These are phyloP conservation scores for Bemisia tabaci DNA, from an alignment of 1,140 invertebrate genomes.

Conservation along the genomic window DNA sequence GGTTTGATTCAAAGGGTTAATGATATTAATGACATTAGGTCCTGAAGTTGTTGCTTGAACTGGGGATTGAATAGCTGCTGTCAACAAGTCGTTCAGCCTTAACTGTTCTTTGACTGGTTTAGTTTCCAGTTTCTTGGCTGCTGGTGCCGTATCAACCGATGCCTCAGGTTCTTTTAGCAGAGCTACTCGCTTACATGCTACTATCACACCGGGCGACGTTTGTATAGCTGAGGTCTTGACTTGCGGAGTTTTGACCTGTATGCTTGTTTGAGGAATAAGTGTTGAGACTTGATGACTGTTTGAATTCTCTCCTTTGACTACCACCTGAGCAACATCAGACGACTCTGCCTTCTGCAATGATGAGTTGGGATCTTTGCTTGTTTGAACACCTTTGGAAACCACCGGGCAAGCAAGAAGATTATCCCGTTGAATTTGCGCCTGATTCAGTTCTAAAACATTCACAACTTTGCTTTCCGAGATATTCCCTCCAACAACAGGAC, in stretches of 20 bases:
- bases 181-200: slow-evolving; percentile 18
- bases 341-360: not conserved
- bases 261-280: slow-evolving; percentile 2
- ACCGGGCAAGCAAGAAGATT: not conserved
- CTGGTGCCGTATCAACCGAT: slow-evolving; percentile 7
- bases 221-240: slow-evolving; percentile 7
- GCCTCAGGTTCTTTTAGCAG: slow-evolving; percentile 16
- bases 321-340: not conserved
- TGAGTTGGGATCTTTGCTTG: not conserved
- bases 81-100: slow-evolving; percentile 32
- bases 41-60: not conserved
- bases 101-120: slow-evolving; percentile 29
- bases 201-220: slow-evolving; percentile 16
- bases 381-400: not conserved
- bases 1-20: slow-evolving; percentile 4
- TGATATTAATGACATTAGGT: not conserved
- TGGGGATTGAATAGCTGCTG: slow-evolving; percentile 27
- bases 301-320: not conserved
- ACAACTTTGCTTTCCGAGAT: not conserved
- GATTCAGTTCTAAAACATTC: not conserved
- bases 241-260: slow-evolving; percentile 2
- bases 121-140: slow-evolving; percentile 11
- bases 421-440: not conserved
- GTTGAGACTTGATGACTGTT: not conserved
- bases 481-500: not conserved